Conservation (phyloP, 64 coral and sea anemone species). For the Montipora efflorescens region DNA sequence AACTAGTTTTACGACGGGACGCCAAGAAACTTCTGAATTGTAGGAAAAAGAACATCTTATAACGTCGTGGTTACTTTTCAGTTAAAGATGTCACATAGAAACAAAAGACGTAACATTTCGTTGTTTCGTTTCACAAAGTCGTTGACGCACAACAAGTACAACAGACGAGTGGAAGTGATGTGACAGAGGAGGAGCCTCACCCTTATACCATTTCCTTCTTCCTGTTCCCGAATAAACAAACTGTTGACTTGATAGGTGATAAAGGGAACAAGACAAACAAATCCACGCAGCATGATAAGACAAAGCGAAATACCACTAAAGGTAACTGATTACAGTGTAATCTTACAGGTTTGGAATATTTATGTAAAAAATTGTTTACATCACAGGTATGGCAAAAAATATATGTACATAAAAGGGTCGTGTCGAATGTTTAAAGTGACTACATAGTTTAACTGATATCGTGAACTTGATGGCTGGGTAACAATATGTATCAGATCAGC, state of each 20-base stretch:
- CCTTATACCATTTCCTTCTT: conserved; percentile 99
- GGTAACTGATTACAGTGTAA: neutral
- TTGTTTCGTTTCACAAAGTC: conserved; percentile 55
- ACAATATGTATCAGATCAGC: too few species aligned
- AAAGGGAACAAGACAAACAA: conserved; percentile 61
- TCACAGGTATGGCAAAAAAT: too few species aligned
- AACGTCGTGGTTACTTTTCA: neutral
- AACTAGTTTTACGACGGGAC: neutral
- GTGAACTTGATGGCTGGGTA: too few species aligned
- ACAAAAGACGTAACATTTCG: neutral
- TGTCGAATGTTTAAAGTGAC: too few species aligned
- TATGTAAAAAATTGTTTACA: too few species aligned
- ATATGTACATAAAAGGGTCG: too few species aligned
- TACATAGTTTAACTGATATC: too few species aligned
- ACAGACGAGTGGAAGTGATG: conserved; percentile 80
- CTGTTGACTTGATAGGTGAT: conserved; percentile 9
- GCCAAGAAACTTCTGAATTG: conserved; percentile 19
- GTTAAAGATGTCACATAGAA: neutral
- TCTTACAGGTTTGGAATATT: too few species aligned
- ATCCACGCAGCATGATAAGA: conserved; percentile 52
- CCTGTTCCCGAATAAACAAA: conserved; percentile 83
- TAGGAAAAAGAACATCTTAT: conserved; percentile 6
- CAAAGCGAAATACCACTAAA: conserved; percentile 62
- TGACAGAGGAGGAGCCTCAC: conserved; percentile 90
- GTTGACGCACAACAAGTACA: conserved; percentile 54